Evolutionary conservation across 64 coral and sea anemone genomes (phyloP).

Genomic region (Pocillopora damicornis): DNA sequence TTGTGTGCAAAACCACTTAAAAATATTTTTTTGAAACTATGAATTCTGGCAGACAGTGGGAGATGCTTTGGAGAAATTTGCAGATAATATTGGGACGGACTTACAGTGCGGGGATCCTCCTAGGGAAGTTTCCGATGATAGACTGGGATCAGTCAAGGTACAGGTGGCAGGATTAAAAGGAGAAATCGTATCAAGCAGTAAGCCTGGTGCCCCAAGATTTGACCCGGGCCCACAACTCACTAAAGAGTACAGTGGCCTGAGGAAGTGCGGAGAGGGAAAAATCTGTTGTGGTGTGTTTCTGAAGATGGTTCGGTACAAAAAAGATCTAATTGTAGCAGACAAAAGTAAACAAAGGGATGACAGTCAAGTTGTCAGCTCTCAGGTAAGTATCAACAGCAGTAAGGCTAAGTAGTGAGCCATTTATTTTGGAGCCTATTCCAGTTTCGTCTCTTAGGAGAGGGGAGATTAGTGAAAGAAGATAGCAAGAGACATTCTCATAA

Average conservation of each 20-base stretch:
- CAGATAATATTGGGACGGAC: not conserved
- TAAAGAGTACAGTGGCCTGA: not conserved
- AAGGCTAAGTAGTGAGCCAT: not conserved
- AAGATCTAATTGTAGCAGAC: not conserved
- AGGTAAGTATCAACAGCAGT: not conserved
- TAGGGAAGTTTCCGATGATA: not conserved
- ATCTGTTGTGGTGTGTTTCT: not conserved
- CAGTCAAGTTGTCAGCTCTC: not conserved
- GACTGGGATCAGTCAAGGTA: slow-evolving; percentile 1
- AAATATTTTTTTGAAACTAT: not conserved
- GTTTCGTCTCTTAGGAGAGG: too few species aligned
- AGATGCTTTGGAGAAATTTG: not conserved
- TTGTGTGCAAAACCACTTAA: not conserved
- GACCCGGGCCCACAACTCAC: not conserved
- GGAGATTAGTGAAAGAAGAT: too few species aligned
- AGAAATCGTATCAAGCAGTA: not conserved
- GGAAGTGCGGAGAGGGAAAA: not conserved
- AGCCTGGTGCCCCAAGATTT: not conserved
- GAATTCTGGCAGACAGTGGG: not conserved
- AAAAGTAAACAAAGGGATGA: not conserved
- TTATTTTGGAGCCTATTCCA: not conserved
- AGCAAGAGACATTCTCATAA: too few species aligned
- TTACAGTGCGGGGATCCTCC: not conserved
- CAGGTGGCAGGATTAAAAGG: not conserved
- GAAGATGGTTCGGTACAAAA: not conserved